These are phyloP conservation scores for Auanema sp. DNA, from an alignment of 2,888 invertebrate species.

Conservation along the genomic window DNA sequence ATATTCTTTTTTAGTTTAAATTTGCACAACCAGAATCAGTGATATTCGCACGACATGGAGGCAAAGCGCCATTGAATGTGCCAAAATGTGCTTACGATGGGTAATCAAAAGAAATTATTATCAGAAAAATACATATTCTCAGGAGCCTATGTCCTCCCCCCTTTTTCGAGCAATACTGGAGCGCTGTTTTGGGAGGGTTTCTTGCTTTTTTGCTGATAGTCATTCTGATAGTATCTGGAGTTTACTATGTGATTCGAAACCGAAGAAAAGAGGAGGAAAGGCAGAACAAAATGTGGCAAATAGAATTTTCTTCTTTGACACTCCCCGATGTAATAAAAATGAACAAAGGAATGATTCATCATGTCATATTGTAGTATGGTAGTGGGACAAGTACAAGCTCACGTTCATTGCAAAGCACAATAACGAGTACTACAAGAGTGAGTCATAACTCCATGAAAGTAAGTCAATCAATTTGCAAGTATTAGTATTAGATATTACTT, in stretches of 20 bases:
- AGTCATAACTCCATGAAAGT: slow-evolving; percentile 29
- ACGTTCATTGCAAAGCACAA: slow-evolving; percentile 22
- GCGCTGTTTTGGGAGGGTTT: neutral
- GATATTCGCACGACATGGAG: neutral
- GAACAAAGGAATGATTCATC: neutral
- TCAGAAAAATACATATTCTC: neutral
- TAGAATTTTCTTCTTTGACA: slow-evolving; percentile 7
- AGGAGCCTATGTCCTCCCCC: slow-evolving; percentile 6
- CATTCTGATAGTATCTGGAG: slow-evolving; percentile 1
- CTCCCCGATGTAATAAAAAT: neutral
- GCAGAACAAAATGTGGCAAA: slow-evolving; percentile 20
- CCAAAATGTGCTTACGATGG: slow-evolving; percentile 7
- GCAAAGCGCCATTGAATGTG: neutral
- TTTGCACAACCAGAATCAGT: neutral
- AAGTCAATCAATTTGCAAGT: neutral
- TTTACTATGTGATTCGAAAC: slow-evolving; percentile 3
- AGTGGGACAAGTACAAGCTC: neutral
- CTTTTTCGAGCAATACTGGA: slow-evolving; percentile 10
- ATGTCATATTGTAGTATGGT: neutral
- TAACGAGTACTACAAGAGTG: slow-evolving; percentile 24
- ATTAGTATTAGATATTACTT: neutral
- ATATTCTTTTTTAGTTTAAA: too few species aligned
- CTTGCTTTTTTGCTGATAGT: slow-evolving; percentile 10
- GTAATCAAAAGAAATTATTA: neutral
- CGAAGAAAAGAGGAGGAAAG: slow-evolving; percentile 19